Evolutionary conservation across 2,888 invertebrate genomes (phyloP), one percentile per base, ranked within the genome.

Genomic region (Apamea anceps): DNA sequence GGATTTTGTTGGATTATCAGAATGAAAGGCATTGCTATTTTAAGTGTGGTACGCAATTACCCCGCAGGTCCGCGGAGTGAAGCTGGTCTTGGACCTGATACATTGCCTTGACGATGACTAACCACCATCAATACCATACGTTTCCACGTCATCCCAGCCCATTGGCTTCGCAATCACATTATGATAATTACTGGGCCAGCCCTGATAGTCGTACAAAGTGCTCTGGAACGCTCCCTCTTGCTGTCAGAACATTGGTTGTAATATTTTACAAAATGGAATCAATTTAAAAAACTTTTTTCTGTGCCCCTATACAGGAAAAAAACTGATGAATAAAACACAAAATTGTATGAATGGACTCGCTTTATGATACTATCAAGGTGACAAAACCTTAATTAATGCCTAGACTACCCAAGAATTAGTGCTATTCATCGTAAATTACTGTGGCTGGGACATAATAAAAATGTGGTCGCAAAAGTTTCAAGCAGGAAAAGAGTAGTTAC

Each of bases 101-200:
- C 18, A n/a, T n/a, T 12, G 2, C 32, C 28, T 21, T 13, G 10
- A 3, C 25, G 13, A 57, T 12, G 25, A 37, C 32, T 42, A 21
- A 4, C 12, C 25, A 15, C 18, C 70, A 6, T 25, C 15, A 62
- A n/a, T 54, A 37, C 45, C 28, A 72, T n/a, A 5, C 21, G 4
- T 28, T 66, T 28, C 42, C 48, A 28, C 48, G 21, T 65, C 45
- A 37, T 21, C 7, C 32, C 18, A 8, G 60, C 45, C 48, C 48
- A 66, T 42, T 48, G 28, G 2, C 13, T 18, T 65, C 37, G 10
- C 74, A 71, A 84, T 68, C 42, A 48, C 63, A 42, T 77, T 72
- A 68, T 63, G 45, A 75, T 85, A 74, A 85, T 83, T 74, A 79
- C 71, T 45, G n/a, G 62, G 48, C 63, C 32, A 72, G 45, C 32